Conservation (phyloP, 2,797 vertebrate genomes). For the Eremophila alpestris region DNA sequence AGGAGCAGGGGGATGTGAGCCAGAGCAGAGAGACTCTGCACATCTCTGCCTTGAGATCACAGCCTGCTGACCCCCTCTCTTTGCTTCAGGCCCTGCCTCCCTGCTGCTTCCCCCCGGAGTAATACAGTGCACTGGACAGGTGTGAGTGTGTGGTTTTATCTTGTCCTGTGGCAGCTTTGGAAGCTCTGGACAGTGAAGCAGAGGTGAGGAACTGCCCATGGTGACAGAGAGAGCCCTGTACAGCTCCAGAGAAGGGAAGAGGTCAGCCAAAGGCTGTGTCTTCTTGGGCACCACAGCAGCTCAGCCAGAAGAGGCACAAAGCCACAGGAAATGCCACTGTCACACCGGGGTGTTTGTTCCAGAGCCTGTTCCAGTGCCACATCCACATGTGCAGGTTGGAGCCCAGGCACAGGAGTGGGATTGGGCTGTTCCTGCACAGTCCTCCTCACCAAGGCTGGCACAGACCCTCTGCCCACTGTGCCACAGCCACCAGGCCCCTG, state of each 20-base stretch:
- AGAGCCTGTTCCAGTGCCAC: accelerated
- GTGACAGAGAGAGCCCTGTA: background rate
- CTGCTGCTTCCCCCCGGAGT: background rate
- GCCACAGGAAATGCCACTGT: accelerated
- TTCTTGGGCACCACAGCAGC: background rate
- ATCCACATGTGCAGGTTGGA: accelerated
- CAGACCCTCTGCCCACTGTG: background rate
- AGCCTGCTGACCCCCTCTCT: background rate
- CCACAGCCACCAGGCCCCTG: background rate
- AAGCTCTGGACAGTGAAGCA: background rate
- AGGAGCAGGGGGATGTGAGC: accelerated
- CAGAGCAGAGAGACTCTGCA: background rate
- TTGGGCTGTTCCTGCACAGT: accelerated
- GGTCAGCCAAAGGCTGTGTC: background rate
- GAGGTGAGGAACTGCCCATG: background rate
- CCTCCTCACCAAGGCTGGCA: background rate
- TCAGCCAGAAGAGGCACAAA: background rate
- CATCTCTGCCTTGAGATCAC: background rate
- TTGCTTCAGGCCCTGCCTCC: background rate
- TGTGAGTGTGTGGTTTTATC: background rate
- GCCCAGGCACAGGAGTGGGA: background rate
- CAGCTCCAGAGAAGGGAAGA: background rate
- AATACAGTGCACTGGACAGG: background rate
- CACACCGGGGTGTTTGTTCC: accelerated
- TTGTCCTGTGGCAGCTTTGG: background rate